Conservation (phyloP, 2,113 vertebrate genomes). For the Hypomesus transpacificus region DNA sequence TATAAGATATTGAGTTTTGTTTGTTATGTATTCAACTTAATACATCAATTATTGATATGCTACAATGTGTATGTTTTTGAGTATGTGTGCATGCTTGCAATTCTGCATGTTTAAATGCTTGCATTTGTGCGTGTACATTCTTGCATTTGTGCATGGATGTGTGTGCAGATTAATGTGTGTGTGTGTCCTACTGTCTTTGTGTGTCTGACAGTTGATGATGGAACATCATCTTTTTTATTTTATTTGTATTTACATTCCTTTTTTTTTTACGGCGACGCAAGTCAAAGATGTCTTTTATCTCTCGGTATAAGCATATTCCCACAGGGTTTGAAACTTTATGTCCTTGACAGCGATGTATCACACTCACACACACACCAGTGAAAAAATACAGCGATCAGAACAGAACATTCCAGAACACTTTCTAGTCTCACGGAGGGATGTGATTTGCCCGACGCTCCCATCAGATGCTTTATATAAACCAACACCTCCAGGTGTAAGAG, state of each 20-base stretch:
- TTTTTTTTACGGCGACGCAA: slow-evolving; percentile 11
- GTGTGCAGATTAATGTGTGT: slow-evolving; percentile 6
- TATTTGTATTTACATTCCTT: slow-evolving; percentile 25
- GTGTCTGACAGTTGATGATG: slow-evolving; percentile 5
- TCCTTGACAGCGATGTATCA: slow-evolving; percentile 32
- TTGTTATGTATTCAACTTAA: slow-evolving; percentile 16
- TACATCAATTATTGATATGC: too few relatives aligned
- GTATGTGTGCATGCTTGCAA: too few relatives aligned
- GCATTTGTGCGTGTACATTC: not conserved
- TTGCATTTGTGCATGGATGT: slow-evolving; percentile 4
- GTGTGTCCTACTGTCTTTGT: not conserved
- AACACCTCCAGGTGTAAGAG: slow-evolving; percentile 48
- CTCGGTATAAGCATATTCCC: slow-evolving; percentile 27
- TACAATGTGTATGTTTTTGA: too few relatives aligned
- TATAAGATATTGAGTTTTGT: slow-evolving; percentile 12
- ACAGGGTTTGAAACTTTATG: slow-evolving; percentile 19
- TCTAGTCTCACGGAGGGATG: slow-evolving; percentile 8
- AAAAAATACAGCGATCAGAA: slow-evolving; percentile 9
- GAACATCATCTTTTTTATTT: slow-evolving; percentile 13
- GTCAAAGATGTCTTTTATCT: slow-evolving; percentile 17
- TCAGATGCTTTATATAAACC: slow-evolving; percentile 29
- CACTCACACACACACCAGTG: not conserved
- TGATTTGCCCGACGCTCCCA: slow-evolving; percentile 17
- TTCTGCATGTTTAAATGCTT: not conserved
- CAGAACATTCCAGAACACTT: slow-evolving; percentile 20